Base-by-base conservation (phyloP, 2,113 vertebrate species). In the Hepsetus odoe region DNA sequence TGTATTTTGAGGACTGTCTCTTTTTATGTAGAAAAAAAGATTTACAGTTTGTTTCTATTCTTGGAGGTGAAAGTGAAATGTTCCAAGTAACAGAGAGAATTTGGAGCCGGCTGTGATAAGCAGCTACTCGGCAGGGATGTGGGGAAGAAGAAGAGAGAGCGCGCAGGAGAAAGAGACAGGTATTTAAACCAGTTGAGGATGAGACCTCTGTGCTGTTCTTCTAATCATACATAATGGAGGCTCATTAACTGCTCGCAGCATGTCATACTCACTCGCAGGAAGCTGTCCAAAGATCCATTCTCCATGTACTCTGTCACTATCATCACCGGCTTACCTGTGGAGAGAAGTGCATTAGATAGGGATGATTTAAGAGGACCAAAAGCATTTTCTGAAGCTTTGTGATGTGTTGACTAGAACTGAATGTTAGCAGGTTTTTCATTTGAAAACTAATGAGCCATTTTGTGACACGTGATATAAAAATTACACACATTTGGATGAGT, bases 261-360 rank as follows among this genome's bases (percentile, higher is more conserved):
- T 73, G 70, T 73, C 49, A 33, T 80, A 91, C 95, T 94, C 91
- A 96, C 95, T 74, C 95, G 90, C 35, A 96, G 89, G 85, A 96
- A 96, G 86, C 94, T 94, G 85, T 96, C 95, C 91, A 96, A 88
- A 72, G 95, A 96, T 5, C 95, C 95, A 79, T 96, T 96, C 83
- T 96, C 95, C 95, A 96, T 96, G 71, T 96, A 96, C 82, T 96
- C 95, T 56, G 95, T 96, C 64, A 95, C 93, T 85, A 96, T 96
- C 95, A 96, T 96, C 66, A 96, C 95, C 5, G 95, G 95, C 70
- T 95, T 96, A 90, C 94, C 95, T 96, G 83, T 0, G 85, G 83
- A 80, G 0, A 86, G 11, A 85, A 76, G 85, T 72, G n/a, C 7
- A 77, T 38, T 14, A 67, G 28, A 28, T 18, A 40, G 22, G 2